Evolutionary conservation across 2,888 invertebrate genomes (phyloP), one percentile per base, ranked within the genome.

Genomic region (Drosophila peninsularis): DNA sequence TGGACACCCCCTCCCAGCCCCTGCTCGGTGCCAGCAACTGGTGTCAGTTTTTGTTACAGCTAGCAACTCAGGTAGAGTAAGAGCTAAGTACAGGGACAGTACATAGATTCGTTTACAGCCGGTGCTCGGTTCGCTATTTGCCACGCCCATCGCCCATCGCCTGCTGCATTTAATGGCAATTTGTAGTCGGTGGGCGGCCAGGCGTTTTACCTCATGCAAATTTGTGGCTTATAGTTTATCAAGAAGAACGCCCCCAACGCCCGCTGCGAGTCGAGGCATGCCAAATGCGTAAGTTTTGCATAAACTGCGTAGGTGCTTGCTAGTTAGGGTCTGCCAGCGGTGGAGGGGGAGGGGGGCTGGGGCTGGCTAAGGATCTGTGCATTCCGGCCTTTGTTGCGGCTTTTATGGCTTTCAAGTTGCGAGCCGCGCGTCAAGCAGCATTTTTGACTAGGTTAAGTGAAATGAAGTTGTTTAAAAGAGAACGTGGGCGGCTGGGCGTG

Each of bases 171-270:
- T 86, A 84, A 88, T 84, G 73, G 87, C 88, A 88, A 84, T 88
- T 84, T 84, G 88, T 86, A 88, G 87, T 83, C 75, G 71, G 84
- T 70, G 88, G 80, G 82, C 75, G 53, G 64, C 27, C 27, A 41
- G 45, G 27, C 52, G 37, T 37, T 52, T 55, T 55, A 75, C 75
- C 56, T 62, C 87, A 84, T 84, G 89, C 83, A 88, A 84, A 84
- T 84, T 84, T 88, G 83, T 88, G 89, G 83, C 83, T 84, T 84
- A 84, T 76, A 84, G 87, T 88, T 83, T 86, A 88, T 84, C 83
- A 84, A 80, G 84, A 81, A 66, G 37, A 63, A 69, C 70, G 41
- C 65, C 44, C 21, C 13, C 37, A 17, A 30, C 49, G 10, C 47
- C 10, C 14, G 7, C 37, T 24, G 56, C 36, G 56, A 52, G 30